A percentile compares a stretch with the other conserved stretches of the same genome.
Evolutionary conservation across 2,113 vertebrate species (phyloP).

Genomic region (Odobenus rosmarus): DNA sequence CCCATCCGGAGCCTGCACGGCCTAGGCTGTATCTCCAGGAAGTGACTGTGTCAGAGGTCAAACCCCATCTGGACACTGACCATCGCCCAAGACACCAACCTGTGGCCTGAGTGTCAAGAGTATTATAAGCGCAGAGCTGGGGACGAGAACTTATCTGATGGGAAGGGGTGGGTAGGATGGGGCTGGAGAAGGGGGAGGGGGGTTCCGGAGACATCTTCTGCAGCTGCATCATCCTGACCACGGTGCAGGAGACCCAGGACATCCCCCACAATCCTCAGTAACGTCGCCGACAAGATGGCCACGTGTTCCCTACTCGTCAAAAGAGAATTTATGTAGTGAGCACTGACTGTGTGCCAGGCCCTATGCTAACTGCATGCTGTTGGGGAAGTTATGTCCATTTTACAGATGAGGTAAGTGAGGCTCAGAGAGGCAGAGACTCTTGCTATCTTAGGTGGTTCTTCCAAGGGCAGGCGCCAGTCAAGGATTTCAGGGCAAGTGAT

Average conservation of each 20-base stretch:
- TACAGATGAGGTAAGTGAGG: not conserved
- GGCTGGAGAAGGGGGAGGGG: fast-evolving
- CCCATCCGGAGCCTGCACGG: fast-evolving
- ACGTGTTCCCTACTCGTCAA: not conserved
- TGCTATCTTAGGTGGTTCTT: not conserved
- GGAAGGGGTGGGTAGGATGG: not conserved
- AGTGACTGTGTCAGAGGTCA: not conserved
- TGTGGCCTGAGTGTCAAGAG: fast-evolving
- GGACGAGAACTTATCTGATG: not conserved
- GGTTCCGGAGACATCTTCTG: not conserved
- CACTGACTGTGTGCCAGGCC: not conserved
- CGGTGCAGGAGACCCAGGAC: not conserved
- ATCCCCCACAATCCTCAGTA: not conserved
- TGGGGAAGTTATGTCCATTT: not conserved
- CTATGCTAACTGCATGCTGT: fast-evolving
- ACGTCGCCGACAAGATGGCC: fast-evolving
- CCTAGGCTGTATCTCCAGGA: not conserved
- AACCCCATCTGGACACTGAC: not conserved
- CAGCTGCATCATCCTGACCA: not conserved
- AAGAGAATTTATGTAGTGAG: not conserved
- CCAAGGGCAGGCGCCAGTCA: not conserved
- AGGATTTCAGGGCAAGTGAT: not conserved
- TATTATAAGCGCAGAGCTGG: not conserved
- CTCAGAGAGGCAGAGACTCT: not conserved
- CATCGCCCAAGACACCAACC: not conserved